A percentile compares a stretch with the other conserved stretches of the same genome.
Evolutionary conservation across 2,888 invertebrate species (phyloP).

Genomic region (Stegana nigrithorax): DNA sequence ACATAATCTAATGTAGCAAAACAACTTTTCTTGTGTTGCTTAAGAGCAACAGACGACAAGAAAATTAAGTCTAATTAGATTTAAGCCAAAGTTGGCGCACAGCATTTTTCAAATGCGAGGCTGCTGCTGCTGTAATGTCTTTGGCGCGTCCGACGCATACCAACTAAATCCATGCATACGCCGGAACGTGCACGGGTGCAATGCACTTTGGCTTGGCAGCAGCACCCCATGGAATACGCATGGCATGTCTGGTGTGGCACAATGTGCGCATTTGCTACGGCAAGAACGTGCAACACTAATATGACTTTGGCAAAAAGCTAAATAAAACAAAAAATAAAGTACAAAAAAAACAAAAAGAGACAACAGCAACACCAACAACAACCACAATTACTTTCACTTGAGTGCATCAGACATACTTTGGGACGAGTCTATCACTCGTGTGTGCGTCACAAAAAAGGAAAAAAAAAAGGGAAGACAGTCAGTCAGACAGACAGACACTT

Average conservation of each 20-base stretch:
- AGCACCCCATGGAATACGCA: not conserved
- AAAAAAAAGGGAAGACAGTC: not conserved
- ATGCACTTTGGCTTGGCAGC: too few species aligned
- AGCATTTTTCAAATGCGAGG: not conserved
- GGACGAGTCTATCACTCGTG: too few species aligned
- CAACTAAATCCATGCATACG: too few species aligned
- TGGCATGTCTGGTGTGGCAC: too few species aligned
- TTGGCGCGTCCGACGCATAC: too few species aligned
- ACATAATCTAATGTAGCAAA: too few species aligned
- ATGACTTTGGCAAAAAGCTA: not conserved
- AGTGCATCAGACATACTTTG: conserved; percentile 31
- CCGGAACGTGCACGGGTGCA: too few species aligned
- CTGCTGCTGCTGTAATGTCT: not conserved
- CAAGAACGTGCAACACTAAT: conserved; percentile 29
- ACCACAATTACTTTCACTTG: conserved; percentile 60
- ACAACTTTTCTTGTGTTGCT: not conserved
- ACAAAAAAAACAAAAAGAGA: conserved; percentile 30
- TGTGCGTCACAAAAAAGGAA: conserved; percentile 22
- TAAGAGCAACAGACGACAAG: not conserved
- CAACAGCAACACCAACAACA: too few species aligned
- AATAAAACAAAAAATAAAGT: conserved; percentile 35
- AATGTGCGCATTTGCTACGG: not conserved
- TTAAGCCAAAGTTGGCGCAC: conserved; percentile 1
- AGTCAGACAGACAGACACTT: not conserved
- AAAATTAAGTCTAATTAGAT: conserved; percentile 15